Base-by-base conservation (phyloP, 1,140 invertebrate genomes). In the Drosophila bocki region DNA sequence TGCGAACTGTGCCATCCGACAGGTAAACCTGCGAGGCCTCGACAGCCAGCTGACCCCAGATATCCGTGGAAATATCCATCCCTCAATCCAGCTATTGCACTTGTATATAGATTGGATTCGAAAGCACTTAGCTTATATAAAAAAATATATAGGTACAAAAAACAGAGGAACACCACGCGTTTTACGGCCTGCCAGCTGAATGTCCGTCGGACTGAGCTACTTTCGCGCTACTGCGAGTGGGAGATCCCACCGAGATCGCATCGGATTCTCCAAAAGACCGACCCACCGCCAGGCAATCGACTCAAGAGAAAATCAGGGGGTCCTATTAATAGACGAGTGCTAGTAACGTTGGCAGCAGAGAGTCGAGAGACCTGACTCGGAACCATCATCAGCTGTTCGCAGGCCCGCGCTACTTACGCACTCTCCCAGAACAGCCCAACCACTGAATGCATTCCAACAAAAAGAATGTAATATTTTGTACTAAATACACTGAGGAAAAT, bases 21-120 rank as follows among this genome's bases (percentile, higher is more conserved):
- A 97, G 94, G 93, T 97, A 97, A 68, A 97, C 96, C 93, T 97
- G 96, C 78, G 96, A 96, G 39, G 96, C 96, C 93, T 97, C 96
- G 42, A 97, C 94, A 56, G 96, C 96, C 75, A 97, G 93, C 92
- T 97, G 96, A 64, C 96, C 96, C 96, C 96, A 97, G 78, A 97
- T 92, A 87, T 93, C 92, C 29, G 92, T 93, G 60, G 90, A 91
- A 62, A 93, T 92, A 82, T 92, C 91, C 91, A 92, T 92, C 68
- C 26, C 42, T 75, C 50, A 57, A 22, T 41, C 39, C 41, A 39
- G 33, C 13, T n/a, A 15, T 6, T n/a, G 8, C 26, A 50, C 32
- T 50, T 32, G 53, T 60, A 13, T 69, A 62, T 70, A 53, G 54
- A 64, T 50, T 4, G 19, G 37, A 57, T 48, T 26, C 37, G 12